These are phyloP conservation scores for Lepidochrysops patricia DNA, from an alignment of 2,888 invertebrate species.

Conservation along the genomic window DNA sequence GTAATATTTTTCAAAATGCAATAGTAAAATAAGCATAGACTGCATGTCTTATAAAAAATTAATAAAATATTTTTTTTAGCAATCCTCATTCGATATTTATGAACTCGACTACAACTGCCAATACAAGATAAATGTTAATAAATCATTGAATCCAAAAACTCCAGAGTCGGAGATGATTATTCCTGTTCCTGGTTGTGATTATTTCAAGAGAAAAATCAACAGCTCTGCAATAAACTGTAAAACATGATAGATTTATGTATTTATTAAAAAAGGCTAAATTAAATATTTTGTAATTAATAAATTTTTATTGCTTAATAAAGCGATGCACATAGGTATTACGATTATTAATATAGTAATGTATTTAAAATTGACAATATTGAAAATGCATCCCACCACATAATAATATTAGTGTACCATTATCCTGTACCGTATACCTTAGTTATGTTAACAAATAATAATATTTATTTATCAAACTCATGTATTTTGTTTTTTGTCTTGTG, in stretches of 20 bases:
- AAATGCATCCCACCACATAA: constrained; percentile 36
- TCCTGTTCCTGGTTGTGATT: constrained; percentile 69
- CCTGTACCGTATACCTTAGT: too few species aligned
- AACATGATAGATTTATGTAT: constrained; percentile 23
- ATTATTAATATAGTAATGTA: background rate
- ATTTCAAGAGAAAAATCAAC: constrained; percentile 55
- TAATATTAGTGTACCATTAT: too few species aligned
- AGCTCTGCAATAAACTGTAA: constrained; percentile 40
- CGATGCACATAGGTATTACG: background rate
- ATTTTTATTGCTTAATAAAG: background rate
- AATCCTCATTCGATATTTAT: constrained; percentile 69
- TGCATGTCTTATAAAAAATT: background rate
- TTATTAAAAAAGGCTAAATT: constrained; percentile 8
- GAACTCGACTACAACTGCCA: constrained; percentile 74
- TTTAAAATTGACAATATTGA: constrained; percentile 15
- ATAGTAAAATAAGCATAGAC: background rate
- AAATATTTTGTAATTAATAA: constrained; percentile 14
- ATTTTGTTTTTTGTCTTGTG: too few species aligned
- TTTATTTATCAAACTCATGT: too few species aligned
- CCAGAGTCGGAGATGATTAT: constrained; percentile 67
- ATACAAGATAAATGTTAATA: constrained; percentile 71
- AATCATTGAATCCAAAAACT: constrained; percentile 39
- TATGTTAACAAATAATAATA: too few species aligned
- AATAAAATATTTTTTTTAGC: constrained; percentile 47
- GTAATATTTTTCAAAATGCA: too few species aligned